phyloP scores from a whole-genome alignment of 64 coral and sea anemone genomes.

The Montipora efflorescens region DNA sequence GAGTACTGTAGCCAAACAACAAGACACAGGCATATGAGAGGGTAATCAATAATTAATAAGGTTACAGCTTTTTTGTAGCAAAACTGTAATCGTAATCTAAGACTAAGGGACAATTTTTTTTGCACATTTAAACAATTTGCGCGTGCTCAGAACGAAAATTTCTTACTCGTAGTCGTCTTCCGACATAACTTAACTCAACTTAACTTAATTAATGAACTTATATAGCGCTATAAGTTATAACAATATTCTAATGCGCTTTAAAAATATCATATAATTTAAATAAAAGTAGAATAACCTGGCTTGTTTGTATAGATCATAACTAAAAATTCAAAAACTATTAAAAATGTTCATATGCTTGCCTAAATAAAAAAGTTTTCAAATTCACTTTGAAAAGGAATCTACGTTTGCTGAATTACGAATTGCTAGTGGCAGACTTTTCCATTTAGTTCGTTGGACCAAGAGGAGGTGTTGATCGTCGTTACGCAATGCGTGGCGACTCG shows the following conservation, averaged over 20 bases:
- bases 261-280: constrained; percentile 44
- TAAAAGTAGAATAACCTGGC: constrained; percentile 37
- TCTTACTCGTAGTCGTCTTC: neutral
- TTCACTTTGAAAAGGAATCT: constrained; percentile 36
- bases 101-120: neutral
- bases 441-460: constrained; percentile 35
- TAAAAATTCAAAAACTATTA: constrained; percentile 46
- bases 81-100: neutral
- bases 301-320: constrained; percentile 26
- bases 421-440: constrained; percentile 33
- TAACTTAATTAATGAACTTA: constrained; percentile 16
- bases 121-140: neutral
- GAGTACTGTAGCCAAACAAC: neutral
- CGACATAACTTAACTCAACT: neutral
- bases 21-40: constrained; percentile 12
- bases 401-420: constrained; percentile 38
- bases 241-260: constrained; percentile 14
- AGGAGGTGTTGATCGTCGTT: constrained; percentile 42
- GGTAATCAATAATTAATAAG: constrained; percentile 16
- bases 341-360: constrained; percentile 43
- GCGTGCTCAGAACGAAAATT: neutral
- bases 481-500: constrained; percentile 32
- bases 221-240: constrained; percentile 12
- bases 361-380: constrained; percentile 14
- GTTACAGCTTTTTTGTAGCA: neutral